Percentiles rank a stretch among this genome's conserved stretches.
Evolutionary conservation across 2,888 invertebrate species (phyloP).

Genomic region (Sussaba pulchella): DNA sequence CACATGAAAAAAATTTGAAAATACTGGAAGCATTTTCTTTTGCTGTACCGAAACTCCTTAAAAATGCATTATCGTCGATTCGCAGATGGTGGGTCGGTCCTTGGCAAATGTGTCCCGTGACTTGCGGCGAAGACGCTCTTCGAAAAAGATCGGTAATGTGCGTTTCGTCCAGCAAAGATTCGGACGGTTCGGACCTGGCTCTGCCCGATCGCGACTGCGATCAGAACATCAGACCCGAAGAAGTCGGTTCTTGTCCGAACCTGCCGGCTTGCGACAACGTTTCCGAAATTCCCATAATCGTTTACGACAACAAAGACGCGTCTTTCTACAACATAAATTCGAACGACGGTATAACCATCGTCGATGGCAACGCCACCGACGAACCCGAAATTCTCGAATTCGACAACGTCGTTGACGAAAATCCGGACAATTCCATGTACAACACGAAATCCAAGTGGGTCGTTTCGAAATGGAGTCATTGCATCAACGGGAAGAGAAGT

Average conservation of each 20-base stretch:
- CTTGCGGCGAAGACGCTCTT: constrained; percentile 88
- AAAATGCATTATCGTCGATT: constrained; percentile 12
- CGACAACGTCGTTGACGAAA: constrained; percentile 80
- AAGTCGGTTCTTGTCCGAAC: constrained; percentile 88
- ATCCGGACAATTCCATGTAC: constrained; percentile 78
- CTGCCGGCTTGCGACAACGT: constrained; percentile 84
- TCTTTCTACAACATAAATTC: constrained; percentile 79
- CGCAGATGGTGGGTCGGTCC: constrained; percentile 92
- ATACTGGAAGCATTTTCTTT: too few species aligned
- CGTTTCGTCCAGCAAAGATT: constrained; percentile 83
- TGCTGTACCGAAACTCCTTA: background rate
- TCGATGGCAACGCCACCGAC: constrained; percentile 75
- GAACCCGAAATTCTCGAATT: constrained; percentile 81
- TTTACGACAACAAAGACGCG: constrained; percentile 77
- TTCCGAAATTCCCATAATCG: constrained; percentile 78
- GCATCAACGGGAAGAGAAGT: constrained; percentile 74
- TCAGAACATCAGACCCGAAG: constrained; percentile 87
- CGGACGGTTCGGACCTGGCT: constrained; percentile 90
- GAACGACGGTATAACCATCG: constrained; percentile 74
- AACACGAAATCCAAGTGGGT: constrained; percentile 80
- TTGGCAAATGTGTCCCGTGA: constrained; percentile 93
- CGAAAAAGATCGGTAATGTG: constrained; percentile 90
- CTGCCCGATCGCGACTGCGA: constrained; percentile 91
- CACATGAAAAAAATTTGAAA: too few species aligned
- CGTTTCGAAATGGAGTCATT: constrained; percentile 79